These are phyloP conservation scores for Limnephilus auricula DNA, from an alignment of 2,888 invertebrate genomes.

Conservation along the genomic window DNA sequence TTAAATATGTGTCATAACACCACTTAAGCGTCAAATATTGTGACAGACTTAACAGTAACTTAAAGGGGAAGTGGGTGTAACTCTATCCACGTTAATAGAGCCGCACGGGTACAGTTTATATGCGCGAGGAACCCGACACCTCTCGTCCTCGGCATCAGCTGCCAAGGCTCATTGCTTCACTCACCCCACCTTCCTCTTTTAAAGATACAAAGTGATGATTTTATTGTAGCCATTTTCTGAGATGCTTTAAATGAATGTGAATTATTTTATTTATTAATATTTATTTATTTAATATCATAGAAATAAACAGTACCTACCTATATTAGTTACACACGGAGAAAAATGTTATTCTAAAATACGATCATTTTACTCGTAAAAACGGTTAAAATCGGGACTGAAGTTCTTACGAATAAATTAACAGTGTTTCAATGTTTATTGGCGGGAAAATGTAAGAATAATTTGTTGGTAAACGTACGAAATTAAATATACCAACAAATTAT, in stretches of 20 bases:
- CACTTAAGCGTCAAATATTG: constrained; percentile 30
- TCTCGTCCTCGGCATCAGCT: constrained; percentile 29
- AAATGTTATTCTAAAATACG: too few species aligned
- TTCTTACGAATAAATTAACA: too few species aligned
- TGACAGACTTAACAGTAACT: constrained; percentile 19
- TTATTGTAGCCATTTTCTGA: neutral
- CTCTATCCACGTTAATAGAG: constrained; percentile 26
- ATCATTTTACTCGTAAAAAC: too few species aligned
- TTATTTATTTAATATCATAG: too few species aligned
- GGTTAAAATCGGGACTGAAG: too few species aligned
- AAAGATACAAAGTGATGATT: neutral
- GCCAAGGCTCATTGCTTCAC: neutral
- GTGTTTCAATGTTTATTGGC: too few species aligned
- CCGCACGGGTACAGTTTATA: constrained; percentile 14
- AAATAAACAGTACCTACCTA: too few species aligned
- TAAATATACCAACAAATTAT: too few species aligned
- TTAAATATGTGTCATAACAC: neutral
- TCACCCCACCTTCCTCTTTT: neutral
- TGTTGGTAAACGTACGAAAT: too few species aligned
- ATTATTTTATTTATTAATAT: neutral
- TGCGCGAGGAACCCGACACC: constrained; percentile 42
- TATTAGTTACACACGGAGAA: too few species aligned
- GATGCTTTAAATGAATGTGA: neutral
- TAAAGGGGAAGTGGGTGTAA: constrained; percentile 38
- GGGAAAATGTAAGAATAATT: too few species aligned